These are phyloP conservation scores for Plebejus melissa DNA, from an alignment of 2,888 invertebrate species.

Conservation along the genomic window DNA sequence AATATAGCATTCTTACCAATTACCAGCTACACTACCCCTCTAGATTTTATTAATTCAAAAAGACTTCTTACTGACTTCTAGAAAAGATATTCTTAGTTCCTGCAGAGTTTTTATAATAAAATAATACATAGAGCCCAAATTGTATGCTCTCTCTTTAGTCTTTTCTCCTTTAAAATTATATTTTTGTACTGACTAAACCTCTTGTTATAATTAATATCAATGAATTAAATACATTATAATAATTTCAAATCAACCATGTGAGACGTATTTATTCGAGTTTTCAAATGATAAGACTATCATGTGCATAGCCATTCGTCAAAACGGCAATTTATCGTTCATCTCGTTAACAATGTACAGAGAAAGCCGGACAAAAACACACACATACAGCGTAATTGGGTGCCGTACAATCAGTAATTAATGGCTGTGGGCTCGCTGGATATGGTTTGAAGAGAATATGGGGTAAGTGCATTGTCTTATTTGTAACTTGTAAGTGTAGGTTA, in stretches of 20 bases:
- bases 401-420: constrained; percentile 7
- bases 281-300: not conserved
- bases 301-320: constrained; percentile 7
- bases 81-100: no score
- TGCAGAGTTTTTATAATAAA: no score
- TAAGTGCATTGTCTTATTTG: no score
- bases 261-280: not conserved
- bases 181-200: no score
- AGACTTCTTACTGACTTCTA: no score
- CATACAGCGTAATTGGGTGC: constrained; percentile 19
- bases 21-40: no score
- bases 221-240: no score
- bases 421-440: not conserved
- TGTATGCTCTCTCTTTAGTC: no score
- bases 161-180: no score
- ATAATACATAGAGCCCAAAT: no score
- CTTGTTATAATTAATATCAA: no score
- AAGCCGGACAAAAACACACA: constrained; percentile 39
- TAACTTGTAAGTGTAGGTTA: no score
- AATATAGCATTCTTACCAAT: not conserved
- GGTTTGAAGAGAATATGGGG: not conserved
- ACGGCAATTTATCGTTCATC: constrained; percentile 1
- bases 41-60: not conserved
- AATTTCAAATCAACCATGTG: not conserved
- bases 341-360: constrained; percentile 39